Base-by-base conservation (phyloP, 2,888 invertebrate genomes). In the Platerodrilus igneus region DNA sequence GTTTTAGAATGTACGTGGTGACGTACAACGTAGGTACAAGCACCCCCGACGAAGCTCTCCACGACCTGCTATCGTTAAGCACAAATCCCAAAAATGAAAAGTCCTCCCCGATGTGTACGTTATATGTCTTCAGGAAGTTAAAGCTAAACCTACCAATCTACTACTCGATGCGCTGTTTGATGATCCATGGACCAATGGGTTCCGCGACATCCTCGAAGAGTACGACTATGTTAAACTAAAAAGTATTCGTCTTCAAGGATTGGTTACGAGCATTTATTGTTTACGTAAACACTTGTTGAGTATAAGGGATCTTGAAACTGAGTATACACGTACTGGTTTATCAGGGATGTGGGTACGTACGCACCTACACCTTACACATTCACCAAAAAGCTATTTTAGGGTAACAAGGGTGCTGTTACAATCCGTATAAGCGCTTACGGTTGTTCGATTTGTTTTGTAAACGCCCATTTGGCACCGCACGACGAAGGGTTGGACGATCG, bases 351-450 rank as follows among this genome's bases (percentile, higher is more conserved):
- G 93, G 94, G 91, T 90, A 71, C 76, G 82, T 67, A 13, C 8
- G 14, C 3, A n/a, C n/a, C n/a, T n/a, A n/a, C n/a, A 5, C 4
- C 6, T 26, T 26, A 5, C 9, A 3, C 10, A 10, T 16, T 3
- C 16, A 17, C 17, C 3, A 8, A 8, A 16, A 16, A n/a, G 29
- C 9, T 47, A 53, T 70, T 74, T 15, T 66, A 92, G 92, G 96
- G 95, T 16, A 95, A 94, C 69, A 96, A 96, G 74, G 95, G 95
- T 11, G 94, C 89, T 3, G 88, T 93, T 1, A 90, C 88, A 62
- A 74, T 93, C 34, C 75, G 95, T 40, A 78, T 95, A 59, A 86
- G 84, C 57, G 75, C 92, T 18, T 89, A 90, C 61, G 94, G 93
- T 2, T 85, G 89, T 57, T 92, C 89, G 1, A 62, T 94, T 33